Percentiles rank a stretch among this genome's conserved stretches.
These are phyloP conservation scores for Penaeus indicus DNA, from an alignment of 1,140 invertebrate species.

Conservation along the genomic window DNA sequence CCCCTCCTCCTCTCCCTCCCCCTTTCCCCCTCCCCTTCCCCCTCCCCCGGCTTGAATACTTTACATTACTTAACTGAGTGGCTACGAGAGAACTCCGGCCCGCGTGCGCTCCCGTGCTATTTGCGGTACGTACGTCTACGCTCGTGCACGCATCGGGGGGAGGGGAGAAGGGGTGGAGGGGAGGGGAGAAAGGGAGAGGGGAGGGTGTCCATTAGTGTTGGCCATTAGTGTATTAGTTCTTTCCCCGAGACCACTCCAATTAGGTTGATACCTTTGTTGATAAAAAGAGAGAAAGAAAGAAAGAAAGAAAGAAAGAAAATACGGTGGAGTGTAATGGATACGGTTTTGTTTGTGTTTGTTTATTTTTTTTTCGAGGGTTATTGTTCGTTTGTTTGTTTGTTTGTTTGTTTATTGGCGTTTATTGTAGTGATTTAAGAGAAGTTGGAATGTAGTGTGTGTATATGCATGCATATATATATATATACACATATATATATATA, in stretches of 20 bases:
- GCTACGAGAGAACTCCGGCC: too few relatives aligned
- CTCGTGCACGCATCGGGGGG: too few relatives aligned
- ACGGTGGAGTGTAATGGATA: too few relatives aligned
- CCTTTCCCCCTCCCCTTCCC: background rate
- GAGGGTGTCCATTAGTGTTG: background rate
- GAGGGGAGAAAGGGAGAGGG: too few relatives aligned
- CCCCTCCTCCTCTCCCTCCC: background rate
- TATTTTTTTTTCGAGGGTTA: too few relatives aligned
- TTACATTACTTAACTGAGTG: too few relatives aligned
- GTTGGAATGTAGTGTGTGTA: constrained; percentile 1
- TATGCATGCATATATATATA: constrained; percentile 33
- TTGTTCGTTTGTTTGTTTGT: background rate
- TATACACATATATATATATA: constrained; percentile 32
- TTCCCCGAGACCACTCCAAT: background rate
- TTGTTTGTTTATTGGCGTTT: background rate
- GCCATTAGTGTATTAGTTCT: constrained; percentile 8
- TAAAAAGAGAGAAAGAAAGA: background rate
- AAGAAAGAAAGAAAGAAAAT: too few relatives aligned
- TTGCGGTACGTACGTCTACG: too few relatives aligned
- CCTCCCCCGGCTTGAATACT: too few relatives aligned
- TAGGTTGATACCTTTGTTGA: background rate
- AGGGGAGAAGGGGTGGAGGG: too few relatives aligned
- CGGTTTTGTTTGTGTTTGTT: too few relatives aligned
- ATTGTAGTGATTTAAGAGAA: background rate
- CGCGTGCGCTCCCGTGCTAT: too few relatives aligned